phyloP scores from a whole-genome alignment of 2,113 vertebrate genomes.

The Phaethon lepturus region DNA sequence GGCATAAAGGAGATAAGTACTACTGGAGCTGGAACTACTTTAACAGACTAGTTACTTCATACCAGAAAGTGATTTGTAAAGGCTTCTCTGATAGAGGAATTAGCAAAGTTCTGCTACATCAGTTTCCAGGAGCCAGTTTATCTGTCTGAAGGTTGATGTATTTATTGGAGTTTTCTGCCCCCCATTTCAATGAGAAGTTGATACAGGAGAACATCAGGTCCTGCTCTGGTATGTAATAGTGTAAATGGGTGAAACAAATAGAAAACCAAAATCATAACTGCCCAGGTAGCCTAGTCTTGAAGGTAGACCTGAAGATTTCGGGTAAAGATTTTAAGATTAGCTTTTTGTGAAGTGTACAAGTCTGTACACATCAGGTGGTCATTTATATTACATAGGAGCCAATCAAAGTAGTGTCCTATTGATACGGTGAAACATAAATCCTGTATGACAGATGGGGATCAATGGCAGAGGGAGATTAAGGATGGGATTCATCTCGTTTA shows the following conservation, averaged over 20 bases:
- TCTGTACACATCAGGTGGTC: not conserved
- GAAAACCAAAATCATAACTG: not conserved
- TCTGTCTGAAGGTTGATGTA: not conserved
- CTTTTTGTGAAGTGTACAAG: not conserved
- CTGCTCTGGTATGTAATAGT: accelerated
- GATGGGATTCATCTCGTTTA: slow-evolving; percentile 39
- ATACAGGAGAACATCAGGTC: not conserved
- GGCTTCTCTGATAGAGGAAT: not conserved
- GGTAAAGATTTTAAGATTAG: not conserved
- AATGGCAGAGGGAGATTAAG: slow-evolving; percentile 37
- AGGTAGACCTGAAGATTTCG: not conserved
- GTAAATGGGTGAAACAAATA: not conserved
- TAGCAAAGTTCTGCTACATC: not conserved
- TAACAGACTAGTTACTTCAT: not conserved
- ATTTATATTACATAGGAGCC: not conserved
- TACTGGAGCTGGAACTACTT: not conserved
- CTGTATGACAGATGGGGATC: not conserved
- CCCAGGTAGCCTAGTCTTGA: not conserved
- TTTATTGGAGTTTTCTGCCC: not conserved
- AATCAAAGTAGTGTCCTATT: not conserved
- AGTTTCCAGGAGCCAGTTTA: not conserved
- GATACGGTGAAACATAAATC: slow-evolving; percentile 26
- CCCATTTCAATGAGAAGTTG: not conserved
- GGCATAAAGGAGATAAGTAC: not conserved
- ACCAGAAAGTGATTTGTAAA: not conserved